phyloP scores from a whole-genome alignment of 2,797 vertebrate species.

The Chelon labrosus region DNA sequence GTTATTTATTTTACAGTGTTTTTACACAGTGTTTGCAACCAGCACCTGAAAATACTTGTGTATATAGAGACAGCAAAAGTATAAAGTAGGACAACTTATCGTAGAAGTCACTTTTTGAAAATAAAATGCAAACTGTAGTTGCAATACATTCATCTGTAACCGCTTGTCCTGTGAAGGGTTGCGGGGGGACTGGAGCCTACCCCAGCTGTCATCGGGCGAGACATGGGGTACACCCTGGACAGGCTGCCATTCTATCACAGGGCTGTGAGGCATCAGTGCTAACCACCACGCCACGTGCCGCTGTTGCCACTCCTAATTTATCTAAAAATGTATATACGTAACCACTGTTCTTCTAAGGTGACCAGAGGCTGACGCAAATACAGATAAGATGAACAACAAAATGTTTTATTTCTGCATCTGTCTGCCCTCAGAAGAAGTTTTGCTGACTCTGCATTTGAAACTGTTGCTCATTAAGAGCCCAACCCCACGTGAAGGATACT shows the following conservation, averaged over 20 bases:
- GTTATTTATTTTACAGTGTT: too few relatives aligned
- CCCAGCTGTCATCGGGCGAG: too few relatives aligned
- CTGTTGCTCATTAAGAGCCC: conserved; percentile 66
- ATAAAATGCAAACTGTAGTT: too few relatives aligned
- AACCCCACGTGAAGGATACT: conserved; percentile 31
- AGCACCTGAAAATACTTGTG: neutral
- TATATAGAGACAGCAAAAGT: neutral
- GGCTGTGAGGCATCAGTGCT: too few relatives aligned
- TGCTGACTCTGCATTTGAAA: conserved; percentile 61
- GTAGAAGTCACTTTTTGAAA: neutral
- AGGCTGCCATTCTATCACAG: too few relatives aligned
- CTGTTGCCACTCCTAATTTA: neutral
- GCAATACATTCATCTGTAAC: too few relatives aligned
- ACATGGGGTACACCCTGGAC: too few relatives aligned
- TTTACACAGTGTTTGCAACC: neutral
- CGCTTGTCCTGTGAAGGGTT: too few relatives aligned
- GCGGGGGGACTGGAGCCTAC: too few relatives aligned
- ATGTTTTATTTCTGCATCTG: conserved; percentile 39
- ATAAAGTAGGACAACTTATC: neutral
- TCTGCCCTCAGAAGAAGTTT: conserved; percentile 48
- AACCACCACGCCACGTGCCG: too few relatives aligned
- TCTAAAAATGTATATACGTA: neutral
- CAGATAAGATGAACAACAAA: conserved; percentile 35
- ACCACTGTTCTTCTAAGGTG: conserved; percentile 20
- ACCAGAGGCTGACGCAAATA: conserved; percentile 31